A percentile compares a stretch with the other conserved stretches of the same genome.
phyloP scores from a whole-genome alignment of 2,113 vertebrate species.

The Lontra canadensis region DNA sequence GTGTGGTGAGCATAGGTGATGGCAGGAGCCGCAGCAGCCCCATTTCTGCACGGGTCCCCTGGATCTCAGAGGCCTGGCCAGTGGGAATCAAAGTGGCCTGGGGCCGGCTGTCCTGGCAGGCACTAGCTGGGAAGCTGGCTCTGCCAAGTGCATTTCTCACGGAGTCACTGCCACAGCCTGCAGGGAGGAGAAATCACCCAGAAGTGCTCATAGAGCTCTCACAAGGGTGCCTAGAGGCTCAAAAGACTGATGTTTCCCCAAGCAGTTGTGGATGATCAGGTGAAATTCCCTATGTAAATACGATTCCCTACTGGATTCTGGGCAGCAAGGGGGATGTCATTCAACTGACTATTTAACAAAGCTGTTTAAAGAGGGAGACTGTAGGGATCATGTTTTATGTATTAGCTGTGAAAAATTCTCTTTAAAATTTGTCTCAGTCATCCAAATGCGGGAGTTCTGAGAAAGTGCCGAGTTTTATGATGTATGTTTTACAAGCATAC shows the following conservation, averaged over 20 bases:
- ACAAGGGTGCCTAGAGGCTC: not conserved
- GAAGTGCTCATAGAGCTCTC: not conserved
- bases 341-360: slow-evolving; percentile 63
- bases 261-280: not conserved
- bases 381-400: slow-evolving; percentile 51
- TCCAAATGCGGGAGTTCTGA: not conserved
- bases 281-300: slow-evolving; percentile 52
- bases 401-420: slow-evolving; percentile 62
- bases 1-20: not conserved
- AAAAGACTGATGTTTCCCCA: not conserved
- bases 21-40: not conserved
- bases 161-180: not conserved
- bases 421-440: slow-evolving; percentile 57
- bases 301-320: slow-evolving; percentile 9
- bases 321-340: not conserved
- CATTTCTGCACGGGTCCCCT: fast-evolving
- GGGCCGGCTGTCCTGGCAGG: not conserved
- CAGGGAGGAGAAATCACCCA: not conserved
- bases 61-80: not conserved
- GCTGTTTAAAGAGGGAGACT: slow-evolving; percentile 62
- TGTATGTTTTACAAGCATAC: slow-evolving; percentile 25
- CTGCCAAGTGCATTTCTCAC: not conserved
- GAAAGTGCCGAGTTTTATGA: not conserved
- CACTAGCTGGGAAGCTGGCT: not conserved
- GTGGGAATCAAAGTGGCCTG: fast-evolving